Evolutionary conservation across 1,140 invertebrate genomes (phyloP), one percentile per base, ranked within the genome.

Genomic region (Berghia stephanieae): DNA sequence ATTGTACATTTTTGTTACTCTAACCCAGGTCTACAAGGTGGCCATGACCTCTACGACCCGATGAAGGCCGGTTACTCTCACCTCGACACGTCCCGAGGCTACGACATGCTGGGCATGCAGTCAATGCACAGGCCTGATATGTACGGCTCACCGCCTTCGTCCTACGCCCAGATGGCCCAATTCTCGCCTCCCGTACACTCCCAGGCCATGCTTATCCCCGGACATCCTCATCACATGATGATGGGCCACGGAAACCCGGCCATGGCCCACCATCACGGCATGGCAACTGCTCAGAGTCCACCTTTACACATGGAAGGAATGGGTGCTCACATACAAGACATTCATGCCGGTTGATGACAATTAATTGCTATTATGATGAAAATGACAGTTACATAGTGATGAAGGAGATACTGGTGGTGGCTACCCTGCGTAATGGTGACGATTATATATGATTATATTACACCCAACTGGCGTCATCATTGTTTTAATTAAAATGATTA

Each of bases 221-320:
- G 90, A 46, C 90, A 91, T 80, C 90, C 90, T 1, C 90, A 91
- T 83, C 88, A 90, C 78, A 89, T 90, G 87, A 90, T 90, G 89
- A 90, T 90, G 90, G 87, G 84, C 42, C 87, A 88, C 75, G 83
- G 83, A 24, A 83, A 83, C 42, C 86, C 88, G 55, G 84, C 82
- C 27, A 90, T 90, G 89, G 89, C 87, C 80, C 88, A 86, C 57
- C 74, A n/a, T n/a, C 88, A 90, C 79, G 87, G 87, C n/a, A 87
- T 86, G 84, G 81, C 83, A 8, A 82, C 83, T 5, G 83, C 90
- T 24, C 90, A 90, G 81, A 90, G 89, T 74, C 90, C 90, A 18
- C 90, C 90, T 38, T 81, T 90, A 55, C 91, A 91, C 68, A 87
- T 88, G 84, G 87, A 91, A 77, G 87, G 85, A 8, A 90, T 90